Base-by-base conservation (phyloP, 2,797 vertebrate genomes). In the Brotula barbata region DNA sequence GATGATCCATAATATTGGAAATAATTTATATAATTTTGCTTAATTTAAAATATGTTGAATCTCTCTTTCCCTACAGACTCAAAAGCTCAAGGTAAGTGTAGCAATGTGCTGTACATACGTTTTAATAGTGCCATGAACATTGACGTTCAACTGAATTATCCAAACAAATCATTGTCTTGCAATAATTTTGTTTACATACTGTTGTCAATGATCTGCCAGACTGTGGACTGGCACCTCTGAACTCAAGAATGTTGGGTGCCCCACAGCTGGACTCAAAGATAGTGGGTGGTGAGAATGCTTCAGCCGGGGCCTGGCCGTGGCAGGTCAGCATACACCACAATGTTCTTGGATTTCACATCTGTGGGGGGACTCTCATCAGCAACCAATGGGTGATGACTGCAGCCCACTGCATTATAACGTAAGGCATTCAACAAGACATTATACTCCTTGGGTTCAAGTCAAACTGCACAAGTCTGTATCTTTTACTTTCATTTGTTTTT, bases 361-460 rank as follows among this genome's bases (percentile, higher is more conserved):
- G 90, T 61, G 89, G 89, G 40, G 89, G 87, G 46, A 86, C 85
- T 12, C 72, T 91, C 20, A 87, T 91, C 74, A 80, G 44, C 64
- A 16, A 40, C 16, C 36, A 82, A 8, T 92, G 89, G 89, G 81
- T 91, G 4, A 62, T 90, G 19, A 87, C 86, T 2, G 86, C 88
- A 42, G 84, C 87, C n/a, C 86, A 88, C 77, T 91, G 87, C 62
- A 66, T 87, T 1, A 0, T 0, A 3, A 6, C 0, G 88, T 90
- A 77, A 89, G 82, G 54, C 5, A 6, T 11, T 6, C 9, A 2
- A 33, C 5, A 33, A 33, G 25, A n/a, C n/a, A n/a, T 28, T 28
- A 28, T 28, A 28, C 25, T 28, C 25, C 3, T 28, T 28, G 25
- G 4, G 7, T 7, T 7, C 25, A 28, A 3, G 7, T 28, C 7